Conservation (phyloP, 2,113 vertebrate species). For the Capra hircus region DNA sequence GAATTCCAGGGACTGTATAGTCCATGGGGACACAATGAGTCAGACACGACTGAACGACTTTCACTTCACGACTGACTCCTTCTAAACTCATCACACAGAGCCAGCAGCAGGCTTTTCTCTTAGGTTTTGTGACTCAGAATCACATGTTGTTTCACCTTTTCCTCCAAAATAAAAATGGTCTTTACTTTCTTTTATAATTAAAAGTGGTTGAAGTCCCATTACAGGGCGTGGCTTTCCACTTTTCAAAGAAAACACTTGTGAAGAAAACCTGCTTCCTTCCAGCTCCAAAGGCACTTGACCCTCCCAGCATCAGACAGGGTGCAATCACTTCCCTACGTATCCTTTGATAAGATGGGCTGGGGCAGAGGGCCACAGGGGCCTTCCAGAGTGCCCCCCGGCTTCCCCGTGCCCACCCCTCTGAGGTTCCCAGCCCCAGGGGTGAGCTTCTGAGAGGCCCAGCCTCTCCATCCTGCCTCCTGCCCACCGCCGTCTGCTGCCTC, state of each 20-base stretch:
- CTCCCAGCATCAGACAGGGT: background rate
- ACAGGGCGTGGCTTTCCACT: background rate
- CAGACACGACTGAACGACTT: accelerated
- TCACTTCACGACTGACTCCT: background rate
- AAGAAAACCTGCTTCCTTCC: too few species aligned
- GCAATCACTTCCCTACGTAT: background rate
- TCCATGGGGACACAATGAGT: background rate
- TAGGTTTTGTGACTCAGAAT: background rate
- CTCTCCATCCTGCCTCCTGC: background rate
- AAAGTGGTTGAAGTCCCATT: background rate
- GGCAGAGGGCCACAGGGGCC: background rate
- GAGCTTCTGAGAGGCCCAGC: conserved; percentile 47
- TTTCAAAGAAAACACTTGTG: background rate
- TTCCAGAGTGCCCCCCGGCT: background rate
- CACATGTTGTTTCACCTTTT: conserved; percentile 31
- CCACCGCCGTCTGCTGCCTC: background rate
- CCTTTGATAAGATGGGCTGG: conserved; percentile 36
- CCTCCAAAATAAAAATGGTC: background rate
- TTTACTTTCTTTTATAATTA: conserved; percentile 14
- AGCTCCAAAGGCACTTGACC: background rate
- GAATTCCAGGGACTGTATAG: background rate
- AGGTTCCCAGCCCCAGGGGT: background rate
- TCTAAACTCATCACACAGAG: background rate
- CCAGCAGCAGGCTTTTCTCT: too few species aligned
- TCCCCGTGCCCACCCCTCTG: background rate